Evolutionary conservation across 2,797 vertebrate genomes (phyloP), one percentile per base, ranked within the genome.

Genomic region (Microchirus variegatus): DNA sequence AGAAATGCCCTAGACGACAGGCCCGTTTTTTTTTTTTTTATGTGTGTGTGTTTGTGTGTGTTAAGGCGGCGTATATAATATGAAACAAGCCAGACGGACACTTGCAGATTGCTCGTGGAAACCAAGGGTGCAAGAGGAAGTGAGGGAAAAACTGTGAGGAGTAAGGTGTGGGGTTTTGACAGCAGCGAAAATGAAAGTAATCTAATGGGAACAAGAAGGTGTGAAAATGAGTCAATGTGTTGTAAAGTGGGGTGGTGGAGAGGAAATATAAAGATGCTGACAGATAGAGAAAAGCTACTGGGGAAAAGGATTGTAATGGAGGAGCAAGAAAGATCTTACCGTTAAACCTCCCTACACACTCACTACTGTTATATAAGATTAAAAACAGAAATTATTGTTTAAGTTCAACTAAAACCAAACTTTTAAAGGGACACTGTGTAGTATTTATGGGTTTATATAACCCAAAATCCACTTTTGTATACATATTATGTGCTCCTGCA

Each of bases 121-220:
- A 79, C 70, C 67, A 74, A 62, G 57, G 50, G 55, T 45, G 70
- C 61, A 62, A 62, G 44, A 68, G 73, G 75, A 80, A 71, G 70
- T 53, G 71, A 59, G 37, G 73, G 63, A 47, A 73, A 69, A 73
- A 63, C 67, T 77, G 63, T 54, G 58, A 53, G 48, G 72, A 68
- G 58, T 63, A 78, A 78, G 75, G 76, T 81, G 81, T 77, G 75
- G 75, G 80, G 62, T 63, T 79, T 81, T 61, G 69, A 85, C 69
- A 7, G 61, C 60, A 60, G 75, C n/a, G 79, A 76, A 87, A 87
- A 90, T 89, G 65, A 88, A 87, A 89, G 69, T 65, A 70, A 85
- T 86, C 73, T 75, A 38, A 77, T 69, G 80, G 73, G 75, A 87
- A 73, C 1, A 70, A 67, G 56, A 65, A 53, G 48, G 77, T 79